A percentile compares a stretch with the other conserved stretches of the same genome.
These are phyloP conservation scores for Scarus forsteni DNA, from an alignment of 2,797 vertebrate genomes.

Conservation along the genomic window DNA sequence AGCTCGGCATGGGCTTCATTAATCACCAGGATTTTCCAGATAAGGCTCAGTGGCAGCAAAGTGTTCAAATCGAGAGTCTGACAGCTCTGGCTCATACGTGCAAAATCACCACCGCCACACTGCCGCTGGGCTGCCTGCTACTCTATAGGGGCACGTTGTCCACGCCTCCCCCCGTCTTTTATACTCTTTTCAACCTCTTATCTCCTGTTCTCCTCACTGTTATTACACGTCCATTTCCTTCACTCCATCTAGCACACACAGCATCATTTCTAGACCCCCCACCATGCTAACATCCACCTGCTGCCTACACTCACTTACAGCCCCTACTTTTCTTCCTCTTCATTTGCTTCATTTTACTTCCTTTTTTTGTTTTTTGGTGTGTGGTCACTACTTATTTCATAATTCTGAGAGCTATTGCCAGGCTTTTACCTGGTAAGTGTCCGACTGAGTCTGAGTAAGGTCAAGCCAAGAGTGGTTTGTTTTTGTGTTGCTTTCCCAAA, in stretches of 20 bases:
- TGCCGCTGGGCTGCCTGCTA: conserved; percentile 51
- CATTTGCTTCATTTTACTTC: background rate
- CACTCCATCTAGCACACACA: conserved; percentile 24
- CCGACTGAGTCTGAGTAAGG: too few relatives aligned
- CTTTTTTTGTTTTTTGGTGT: conserved; percentile 8
- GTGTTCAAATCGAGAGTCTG: conserved; percentile 59
- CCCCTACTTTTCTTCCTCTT: background rate
- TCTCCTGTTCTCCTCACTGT: conserved; percentile 44
- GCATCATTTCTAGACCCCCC: conserved; percentile 15
- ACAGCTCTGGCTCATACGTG: conserved; percentile 68
- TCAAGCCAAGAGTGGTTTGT: too few relatives aligned
- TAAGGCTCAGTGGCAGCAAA: conserved; percentile 67
- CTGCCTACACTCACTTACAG: conserved; percentile 31
- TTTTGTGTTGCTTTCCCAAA: too few relatives aligned
- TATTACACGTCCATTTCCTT: conserved; percentile 46
- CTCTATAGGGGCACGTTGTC: conserved; percentile 41
- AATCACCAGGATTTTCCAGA: conserved; percentile 84
- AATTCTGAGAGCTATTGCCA: background rate
- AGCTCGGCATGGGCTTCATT: conserved; percentile 76
- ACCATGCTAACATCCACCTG: conserved; percentile 28
- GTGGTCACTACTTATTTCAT: conserved; percentile 21
- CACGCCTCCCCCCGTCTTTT: conserved; percentile 52
- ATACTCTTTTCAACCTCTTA: conserved; percentile 38
- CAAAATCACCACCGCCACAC: conserved; percentile 58
- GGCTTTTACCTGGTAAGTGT: background rate